These are phyloP conservation scores for Sphinx pinastri DNA, from an alignment of 2,888 invertebrate genomes.

Conservation along the genomic window DNA sequence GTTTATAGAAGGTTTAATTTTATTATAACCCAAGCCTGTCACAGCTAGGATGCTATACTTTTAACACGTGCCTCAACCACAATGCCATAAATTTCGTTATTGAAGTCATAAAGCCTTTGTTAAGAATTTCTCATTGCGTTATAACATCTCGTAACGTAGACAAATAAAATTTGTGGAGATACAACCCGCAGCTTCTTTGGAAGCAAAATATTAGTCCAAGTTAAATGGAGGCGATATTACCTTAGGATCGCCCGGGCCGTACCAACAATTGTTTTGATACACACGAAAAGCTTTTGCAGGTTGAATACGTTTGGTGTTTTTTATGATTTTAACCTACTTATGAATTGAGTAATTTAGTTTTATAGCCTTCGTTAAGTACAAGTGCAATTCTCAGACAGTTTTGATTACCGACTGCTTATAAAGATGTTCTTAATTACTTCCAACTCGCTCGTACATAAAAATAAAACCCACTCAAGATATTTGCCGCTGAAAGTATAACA, in stretches of 20 bases:
- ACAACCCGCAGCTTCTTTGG: constrained; percentile 44
- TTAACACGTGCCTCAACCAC: constrained; percentile 67
- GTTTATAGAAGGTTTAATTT: constrained; percentile 27
- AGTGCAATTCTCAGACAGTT: constrained; percentile 16
- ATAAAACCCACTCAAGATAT: constrained; percentile 15
- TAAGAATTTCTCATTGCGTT: constrained; percentile 70
- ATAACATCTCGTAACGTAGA: constrained; percentile 58
- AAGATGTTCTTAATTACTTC: constrained; percentile 19
- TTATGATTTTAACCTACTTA: constrained; percentile 35
- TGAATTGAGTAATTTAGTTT: constrained; percentile 28
- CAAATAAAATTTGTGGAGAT: constrained; percentile 57
- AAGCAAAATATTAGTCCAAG: constrained; percentile 54
- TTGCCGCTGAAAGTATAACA: constrained; percentile 10
- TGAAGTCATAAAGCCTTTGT: constrained; percentile 73
- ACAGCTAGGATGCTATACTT: constrained; percentile 50
- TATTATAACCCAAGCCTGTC: constrained; percentile 25
- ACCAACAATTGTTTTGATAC: constrained; percentile 42
- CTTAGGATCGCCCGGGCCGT: constrained; percentile 40
- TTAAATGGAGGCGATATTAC: constrained; percentile 51
- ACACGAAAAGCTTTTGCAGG: constrained; percentile 30
- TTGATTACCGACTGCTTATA: constrained; percentile 15
- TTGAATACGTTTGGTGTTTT: constrained; percentile 27
- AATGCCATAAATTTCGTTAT: constrained; percentile 74
- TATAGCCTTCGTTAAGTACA: constrained; percentile 12
- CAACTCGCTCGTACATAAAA: constrained; percentile 5